Evolutionary conservation across 2,113 vertebrate genomes (phyloP).

Genomic region (Salvator merianae): DNA sequence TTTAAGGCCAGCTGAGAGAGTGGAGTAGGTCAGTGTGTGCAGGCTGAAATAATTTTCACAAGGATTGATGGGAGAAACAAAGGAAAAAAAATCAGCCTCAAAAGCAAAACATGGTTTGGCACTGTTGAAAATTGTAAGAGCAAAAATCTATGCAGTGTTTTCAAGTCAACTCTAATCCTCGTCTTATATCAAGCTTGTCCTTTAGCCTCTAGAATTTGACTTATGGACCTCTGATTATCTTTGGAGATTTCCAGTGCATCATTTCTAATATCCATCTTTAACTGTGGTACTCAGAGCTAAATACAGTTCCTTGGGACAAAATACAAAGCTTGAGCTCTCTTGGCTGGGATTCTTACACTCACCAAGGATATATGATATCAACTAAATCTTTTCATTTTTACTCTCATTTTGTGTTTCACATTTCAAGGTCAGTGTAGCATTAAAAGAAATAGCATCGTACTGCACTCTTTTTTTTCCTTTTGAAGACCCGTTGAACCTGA

Average conservation of each 20-base stretch:
- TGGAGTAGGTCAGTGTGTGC: background rate
- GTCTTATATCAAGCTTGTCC: background rate
- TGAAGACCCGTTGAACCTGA: conserved; percentile 1
- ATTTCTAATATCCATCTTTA: background rate
- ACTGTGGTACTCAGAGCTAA: background rate
- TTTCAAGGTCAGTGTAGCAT: conserved; percentile 24
- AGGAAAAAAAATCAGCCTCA: background rate
- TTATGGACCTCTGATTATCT: background rate
- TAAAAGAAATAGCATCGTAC: conserved; percentile 39
- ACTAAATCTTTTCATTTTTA: background rate
- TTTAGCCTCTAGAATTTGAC: background rate
- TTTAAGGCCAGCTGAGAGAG: background rate
- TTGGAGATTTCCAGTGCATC: background rate
- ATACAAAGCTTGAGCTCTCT: background rate
- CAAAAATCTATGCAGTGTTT: too few species aligned
- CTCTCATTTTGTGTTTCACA: conserved; percentile 19
- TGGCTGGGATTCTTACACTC: background rate
- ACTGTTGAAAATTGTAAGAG: background rate
- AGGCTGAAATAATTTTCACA: background rate
- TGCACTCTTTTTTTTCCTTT: background rate
- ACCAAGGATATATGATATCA: background rate
- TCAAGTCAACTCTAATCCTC: background rate
- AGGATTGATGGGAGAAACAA: background rate
- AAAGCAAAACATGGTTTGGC: background rate
- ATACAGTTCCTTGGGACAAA: background rate